Base-by-base conservation (phyloP, 2,888 invertebrate species). In the Lasioglossum pauxillum region DNA sequence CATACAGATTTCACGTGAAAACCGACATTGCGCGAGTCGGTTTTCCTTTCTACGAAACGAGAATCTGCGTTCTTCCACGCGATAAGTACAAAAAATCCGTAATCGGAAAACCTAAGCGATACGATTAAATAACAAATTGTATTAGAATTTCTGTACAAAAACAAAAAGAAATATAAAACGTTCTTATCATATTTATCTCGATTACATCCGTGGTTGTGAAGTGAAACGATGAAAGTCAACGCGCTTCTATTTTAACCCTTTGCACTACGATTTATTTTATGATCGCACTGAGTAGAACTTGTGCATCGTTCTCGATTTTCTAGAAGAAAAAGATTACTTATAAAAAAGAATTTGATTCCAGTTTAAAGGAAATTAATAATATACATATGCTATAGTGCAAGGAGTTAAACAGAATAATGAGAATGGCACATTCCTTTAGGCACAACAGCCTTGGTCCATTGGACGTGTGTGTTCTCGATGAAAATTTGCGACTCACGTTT, bases 1-100 rank as follows among this genome's bases (percentile, higher is more conserved):
- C 57, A 53, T 76, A 76, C 38, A 57, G 41, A 73, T 72, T 64
- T 78, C 73, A 77, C 10, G 44, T 74, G n/a, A 57, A 38, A 83
- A 72, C 64, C 49, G 44, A 80, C 49, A 14, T 49, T 41, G 14
- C 2, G 10, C 23, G 10, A 35, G n/a, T 74, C 49, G 49, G 12
- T 16, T 23, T 10, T 16, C 10, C 1, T 23, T 49, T 16, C 31
- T 23, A 35, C 12, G 14, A 31, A 74, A 74, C 23, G 49, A 35
- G 12, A 57, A 49, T 35, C 23, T 35, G 57, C 35, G 46, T 23
- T 72, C 16, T 46, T 49, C 5, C 31, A 53, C 64, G 31, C 31
- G 8, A 64, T 64, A 64, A 64, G 64, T 71, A 38, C 27, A 46
- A 35, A 69, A 69, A 49, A 35, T 53, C 35, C 35, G 16, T 53